Percentiles rank a stretch among this genome's conserved stretches.
Conservation (phyloP, 2,113 vertebrate genomes). For the Dromas ardeola region DNA sequence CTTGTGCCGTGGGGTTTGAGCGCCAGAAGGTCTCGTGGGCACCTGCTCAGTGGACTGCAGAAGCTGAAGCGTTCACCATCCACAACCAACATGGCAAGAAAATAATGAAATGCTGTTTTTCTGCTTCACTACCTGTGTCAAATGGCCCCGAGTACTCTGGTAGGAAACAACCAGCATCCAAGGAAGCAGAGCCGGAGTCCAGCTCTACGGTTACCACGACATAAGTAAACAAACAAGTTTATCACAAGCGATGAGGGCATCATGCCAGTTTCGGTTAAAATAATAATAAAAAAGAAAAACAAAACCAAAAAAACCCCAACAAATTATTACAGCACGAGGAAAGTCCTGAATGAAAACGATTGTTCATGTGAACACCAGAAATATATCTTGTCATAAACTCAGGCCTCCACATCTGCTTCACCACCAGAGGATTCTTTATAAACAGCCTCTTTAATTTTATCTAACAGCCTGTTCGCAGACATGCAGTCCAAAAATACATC, state of each 20-base stretch:
- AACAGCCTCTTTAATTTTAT: constrained; percentile 65
- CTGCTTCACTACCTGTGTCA: not conserved
- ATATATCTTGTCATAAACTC: constrained; percentile 45
- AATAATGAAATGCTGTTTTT: not conserved
- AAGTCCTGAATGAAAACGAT: constrained; percentile 33
- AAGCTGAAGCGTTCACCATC: not conserved
- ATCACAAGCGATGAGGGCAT: not conserved
- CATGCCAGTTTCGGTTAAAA: constrained; percentile 37
- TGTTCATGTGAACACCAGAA: constrained; percentile 6
- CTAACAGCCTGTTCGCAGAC: constrained; percentile 57
- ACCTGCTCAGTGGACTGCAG: not conserved
- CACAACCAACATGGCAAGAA: not conserved
- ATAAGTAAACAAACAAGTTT: constrained; percentile 47
- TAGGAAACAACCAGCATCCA: not conserved
- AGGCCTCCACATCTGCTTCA: constrained; percentile 51
- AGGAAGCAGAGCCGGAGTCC: not conserved
- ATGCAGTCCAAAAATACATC: constrained; percentile 57
- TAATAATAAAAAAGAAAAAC: not conserved
- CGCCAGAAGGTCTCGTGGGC: not conserved
- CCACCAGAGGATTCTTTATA: constrained; percentile 48
- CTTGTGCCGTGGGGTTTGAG: not conserved
- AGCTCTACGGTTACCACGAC: not conserved
- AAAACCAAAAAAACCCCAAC: not conserved
- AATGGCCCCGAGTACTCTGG: not conserved
- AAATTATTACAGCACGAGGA: not conserved